Base-by-base conservation (phyloP, 2,888 invertebrate species). In the Dorcus hopei region DNA sequence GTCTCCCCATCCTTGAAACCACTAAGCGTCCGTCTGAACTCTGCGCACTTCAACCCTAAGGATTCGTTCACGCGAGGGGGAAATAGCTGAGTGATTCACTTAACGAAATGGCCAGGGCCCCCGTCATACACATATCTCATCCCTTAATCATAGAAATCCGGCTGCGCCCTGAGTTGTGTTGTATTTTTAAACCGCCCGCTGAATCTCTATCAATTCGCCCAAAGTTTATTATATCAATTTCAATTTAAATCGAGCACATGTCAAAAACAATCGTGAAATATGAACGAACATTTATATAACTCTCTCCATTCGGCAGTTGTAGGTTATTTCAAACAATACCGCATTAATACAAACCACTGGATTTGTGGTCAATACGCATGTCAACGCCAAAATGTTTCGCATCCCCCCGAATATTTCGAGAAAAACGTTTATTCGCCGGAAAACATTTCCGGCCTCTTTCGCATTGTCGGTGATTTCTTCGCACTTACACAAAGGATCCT, bases 81-180 rank as follows among this genome's bases (percentile, higher is more conserved):
- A 63, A 65, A 66, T 66, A 67, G 68, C 66, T 68, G 68, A 70
- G 69, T 70, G 69, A 70, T 70, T 69, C 70, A 69, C 71, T 71
- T 70, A 70, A 65, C 66, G 69, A 67, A 69, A 69, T 69, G 69
- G 70, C 64, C 68, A 65, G 54, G 39, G 65, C 61, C 61, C 65
- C 65, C 66, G 59, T 66, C 63, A 65, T 67, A 63, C 68, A 66
- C 68, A 68, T 67, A 68, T 68, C 66, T 68, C 66, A 66, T 67
- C 65, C 68, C 58, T 66, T 68, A 67, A 68, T 67, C 66, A 63
- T 61, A 54, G 49, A 57, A 57, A 61, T 61, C 54, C 56, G 53
- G 49, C 52, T 49, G 41, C 52, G 42, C 49, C 50, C 59, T 59
- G 53, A 47, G 51, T 45, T 45, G 40, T 38, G 26, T 47, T 11